Evolutionary conservation across 1,140 invertebrate species (phyloP).

Genomic region (Zaprionus ghesquierei): DNA sequence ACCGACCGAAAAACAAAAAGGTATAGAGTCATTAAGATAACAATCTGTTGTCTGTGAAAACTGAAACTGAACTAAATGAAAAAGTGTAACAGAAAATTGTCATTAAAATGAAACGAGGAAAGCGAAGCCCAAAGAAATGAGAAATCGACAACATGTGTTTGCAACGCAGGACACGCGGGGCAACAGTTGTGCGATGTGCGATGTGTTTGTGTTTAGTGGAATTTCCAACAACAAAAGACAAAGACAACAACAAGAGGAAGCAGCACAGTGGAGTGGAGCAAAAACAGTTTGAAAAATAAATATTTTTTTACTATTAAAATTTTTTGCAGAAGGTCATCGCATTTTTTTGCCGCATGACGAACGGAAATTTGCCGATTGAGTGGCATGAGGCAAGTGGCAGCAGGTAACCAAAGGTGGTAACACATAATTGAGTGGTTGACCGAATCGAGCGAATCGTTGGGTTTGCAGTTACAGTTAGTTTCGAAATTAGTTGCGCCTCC

Average conservation of each 20-base stretch:
- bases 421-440: slow-evolving; percentile 56
- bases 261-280: background rate
- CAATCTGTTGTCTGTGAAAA: slow-evolving; percentile 65
- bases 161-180: slow-evolving; percentile 24
- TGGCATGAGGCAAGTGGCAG: slow-evolving; percentile 45
- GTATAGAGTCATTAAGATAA: slow-evolving; percentile 80
- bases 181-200: slow-evolving; percentile 54
- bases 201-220: slow-evolving; percentile 56
- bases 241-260: background rate
- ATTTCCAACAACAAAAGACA: slow-evolving; percentile 10
- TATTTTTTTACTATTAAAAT: slow-evolving; percentile 40
- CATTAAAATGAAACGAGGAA: slow-evolving; percentile 54
- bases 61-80: slow-evolving; percentile 52
- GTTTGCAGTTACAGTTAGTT: slow-evolving; percentile 37
- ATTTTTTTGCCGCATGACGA: slow-evolving; percentile 30
- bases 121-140: slow-evolving; percentile 49
- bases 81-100: slow-evolving; percentile 74
- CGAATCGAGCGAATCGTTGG: background rate
- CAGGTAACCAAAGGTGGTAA: slow-evolving; percentile 29
- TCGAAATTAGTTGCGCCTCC: slow-evolving; percentile 42
- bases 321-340: slow-evolving; percentile 40
- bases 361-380: slow-evolving; percentile 57
- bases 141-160: slow-evolving; percentile 74
- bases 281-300: slow-evolving; percentile 20
- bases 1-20: slow-evolving; percentile 43